phyloP scores from a whole-genome alignment of 2,797 vertebrate genomes.

The Rhodeus uyekii region DNA sequence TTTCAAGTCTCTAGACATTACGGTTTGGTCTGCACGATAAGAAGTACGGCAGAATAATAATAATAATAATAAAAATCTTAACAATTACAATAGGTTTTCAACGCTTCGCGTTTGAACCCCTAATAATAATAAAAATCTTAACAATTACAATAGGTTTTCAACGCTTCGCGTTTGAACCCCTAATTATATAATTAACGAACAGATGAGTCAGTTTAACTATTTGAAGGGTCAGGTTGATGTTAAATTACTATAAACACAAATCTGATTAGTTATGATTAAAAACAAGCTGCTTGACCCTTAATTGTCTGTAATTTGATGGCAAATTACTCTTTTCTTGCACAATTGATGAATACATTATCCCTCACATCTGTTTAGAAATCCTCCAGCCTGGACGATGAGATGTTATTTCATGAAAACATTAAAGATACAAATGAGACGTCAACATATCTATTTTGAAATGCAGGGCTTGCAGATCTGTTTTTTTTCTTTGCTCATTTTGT shows the following conservation, averaged over 20 bases:
- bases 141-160: too few species aligned
- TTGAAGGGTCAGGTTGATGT: slow-evolving; percentile 40
- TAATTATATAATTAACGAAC: slow-evolving; percentile 34
- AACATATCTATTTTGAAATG: slow-evolving; percentile 38
- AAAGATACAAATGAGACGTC: slow-evolving; percentile 66
- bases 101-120: too few species aligned
- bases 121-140: too few species aligned
- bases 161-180: too few species aligned
- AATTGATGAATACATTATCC: slow-evolving; percentile 20
- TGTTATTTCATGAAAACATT: slow-evolving; percentile 55
- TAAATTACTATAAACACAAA: slow-evolving; percentile 47
- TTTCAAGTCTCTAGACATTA: too few species aligned
- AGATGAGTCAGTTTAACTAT: slow-evolving; percentile 36
- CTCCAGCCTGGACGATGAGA: neutral
- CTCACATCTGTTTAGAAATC: slow-evolving; percentile 12
- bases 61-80: too few species aligned
- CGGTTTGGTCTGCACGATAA: too few species aligned
- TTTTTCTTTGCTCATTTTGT: neutral
- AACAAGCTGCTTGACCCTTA: slow-evolving; percentile 23
- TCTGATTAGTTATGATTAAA: slow-evolving; percentile 51
- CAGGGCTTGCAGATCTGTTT: neutral
- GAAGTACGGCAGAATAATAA: too few species aligned
- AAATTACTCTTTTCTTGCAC: neutral
- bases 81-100: too few species aligned
- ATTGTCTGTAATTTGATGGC: slow-evolving; percentile 22